A percentile compares a stretch with the other conserved stretches of the same genome.
phyloP scores from a whole-genome alignment of 1,140 invertebrate genomes.

The Manduca sexta region DNA sequence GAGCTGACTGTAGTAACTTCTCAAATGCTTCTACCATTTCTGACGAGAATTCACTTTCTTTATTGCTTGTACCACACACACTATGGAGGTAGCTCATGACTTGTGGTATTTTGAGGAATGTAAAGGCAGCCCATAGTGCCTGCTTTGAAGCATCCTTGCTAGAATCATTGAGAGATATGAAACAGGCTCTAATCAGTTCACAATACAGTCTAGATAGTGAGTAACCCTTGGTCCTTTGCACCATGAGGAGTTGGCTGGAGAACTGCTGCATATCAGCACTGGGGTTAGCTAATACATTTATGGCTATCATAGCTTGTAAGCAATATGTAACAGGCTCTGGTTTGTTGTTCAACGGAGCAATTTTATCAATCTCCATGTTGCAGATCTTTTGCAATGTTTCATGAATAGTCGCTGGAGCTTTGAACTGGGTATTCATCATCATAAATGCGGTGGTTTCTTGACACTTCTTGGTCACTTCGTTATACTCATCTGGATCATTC shows the following conservation, averaged over 20 bases:
- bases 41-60: conserved; percentile 78
- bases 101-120: conserved; percentile 91
- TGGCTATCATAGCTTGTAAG: conserved; percentile 82
- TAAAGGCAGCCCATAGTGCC: conserved; percentile 94
- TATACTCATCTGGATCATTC: conserved; percentile 79
- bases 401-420: conserved; percentile 74
- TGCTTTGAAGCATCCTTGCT: conserved; percentile 82
- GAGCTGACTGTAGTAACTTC: conserved; percentile 84
- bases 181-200: conserved; percentile 91
- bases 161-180: conserved; percentile 89
- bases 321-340: conserved; percentile 82
- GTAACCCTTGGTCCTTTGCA: conserved; percentile 87
- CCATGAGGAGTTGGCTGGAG: conserved; percentile 85
- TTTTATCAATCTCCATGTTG: conserved; percentile 77
- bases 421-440: conserved; percentile 74
- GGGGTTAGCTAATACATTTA: conserved; percentile 84
- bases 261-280: conserved; percentile 84
- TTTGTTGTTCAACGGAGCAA: conserved; percentile 73
- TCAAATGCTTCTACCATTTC: conserved; percentile 89
- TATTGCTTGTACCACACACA: conserved; percentile 68
- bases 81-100: conserved; percentile 82
- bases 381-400: conserved; percentile 76
- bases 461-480: conserved; percentile 82
- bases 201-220: conserved; percentile 83
- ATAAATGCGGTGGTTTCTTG: conserved; percentile 79